Base-by-base conservation (phyloP, 2,113 vertebrate species). In the Podarcis raffonei region DNA sequence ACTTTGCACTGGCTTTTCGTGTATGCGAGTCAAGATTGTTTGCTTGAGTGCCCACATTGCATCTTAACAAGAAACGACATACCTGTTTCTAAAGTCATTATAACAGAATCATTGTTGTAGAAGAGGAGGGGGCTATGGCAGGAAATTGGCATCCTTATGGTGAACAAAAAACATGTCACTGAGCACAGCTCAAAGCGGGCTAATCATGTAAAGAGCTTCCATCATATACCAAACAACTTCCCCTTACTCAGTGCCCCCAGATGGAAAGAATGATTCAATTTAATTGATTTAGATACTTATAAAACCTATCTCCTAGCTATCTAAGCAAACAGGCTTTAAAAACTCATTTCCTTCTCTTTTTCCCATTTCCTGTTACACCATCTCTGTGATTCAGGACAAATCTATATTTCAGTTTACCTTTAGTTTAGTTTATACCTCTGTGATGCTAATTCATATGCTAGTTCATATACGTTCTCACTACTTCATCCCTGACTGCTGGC, bases 11-110 rank as follows among this genome's bases (percentile, higher is more conserved):
- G n/a, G 78, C 39, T 90, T 75, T 86, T 76, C 72, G n/a, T 62
- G 59, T 68, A 66, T 30, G 20, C 62, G 80, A 90, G 80, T 83
- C 89, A 90, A 23, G 18, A 59, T n/a, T 82, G 13, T 76, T 48
- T 16, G 37, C 25, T 83, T 39, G 66, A 83, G 15, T 78, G 13
- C 83, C 72, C 62, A 62, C 23, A 42, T 42, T 59, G 74, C 22
- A 20, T 20, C 27, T 62, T 42, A 71, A 87, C 37, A 75, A 89
- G 66, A 77, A 48, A 77, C 53, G 23, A 48, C 65, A 86, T 48
- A n/a, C 13, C 11, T 59, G 79, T 86, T 68, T 71, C n/a, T 59
- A 39, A 85, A 85, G 72, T 77, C 1, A 3, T n/a, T 59, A 69
- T 59, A 69, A 72, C 71, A 77, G 23, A n/a, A 9, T 88, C n/a